Conservation (phyloP, 2,888 invertebrate species). For the Eudemis profundana region DNA sequence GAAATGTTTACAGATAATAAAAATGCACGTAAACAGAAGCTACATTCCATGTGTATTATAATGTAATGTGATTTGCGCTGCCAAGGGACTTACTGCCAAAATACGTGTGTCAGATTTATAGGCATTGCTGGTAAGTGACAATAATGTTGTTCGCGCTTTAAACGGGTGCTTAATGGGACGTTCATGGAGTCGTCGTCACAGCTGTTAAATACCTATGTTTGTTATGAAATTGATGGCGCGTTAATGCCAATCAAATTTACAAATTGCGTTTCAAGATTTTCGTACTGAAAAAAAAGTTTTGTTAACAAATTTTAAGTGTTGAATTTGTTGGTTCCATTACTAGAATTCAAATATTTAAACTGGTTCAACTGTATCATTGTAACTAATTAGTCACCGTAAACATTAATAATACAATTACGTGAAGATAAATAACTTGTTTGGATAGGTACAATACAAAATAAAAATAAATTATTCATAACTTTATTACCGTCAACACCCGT, state of each 20-base stretch:
- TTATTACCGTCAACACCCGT: too few species aligned
- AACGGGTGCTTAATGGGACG: slow-evolving; percentile 21
- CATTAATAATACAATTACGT: too few species aligned
- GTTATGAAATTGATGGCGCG: slow-evolving; percentile 55
- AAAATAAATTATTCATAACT: too few species aligned
- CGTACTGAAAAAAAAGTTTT: background rate
- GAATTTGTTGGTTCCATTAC: too few species aligned
- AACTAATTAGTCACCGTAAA: too few species aligned
- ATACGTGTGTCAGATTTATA: slow-evolving; percentile 58
- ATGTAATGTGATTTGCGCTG: slow-evolving; percentile 50
- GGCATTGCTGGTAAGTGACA: slow-evolving; percentile 60
- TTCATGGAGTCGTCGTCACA: slow-evolving; percentile 49
- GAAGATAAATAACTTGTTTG: too few species aligned
- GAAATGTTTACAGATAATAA: slow-evolving; percentile 49
- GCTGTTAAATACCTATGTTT: slow-evolving; percentile 44
- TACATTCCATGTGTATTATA: slow-evolving; percentile 52
- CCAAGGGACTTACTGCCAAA: slow-evolving; percentile 73
- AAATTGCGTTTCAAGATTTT: background rate
- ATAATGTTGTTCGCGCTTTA: slow-evolving; percentile 49
- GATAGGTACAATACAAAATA: too few species aligned
- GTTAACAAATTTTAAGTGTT: too few species aligned
- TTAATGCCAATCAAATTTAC: slow-evolving; percentile 60
- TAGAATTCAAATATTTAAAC: too few species aligned
- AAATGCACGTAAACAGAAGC: slow-evolving; percentile 72
- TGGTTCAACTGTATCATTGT: too few species aligned